These are phyloP conservation scores for Erythrocebus patas DNA, from an alignment of 2,113 vertebrate genomes.

Conservation along the genomic window DNA sequence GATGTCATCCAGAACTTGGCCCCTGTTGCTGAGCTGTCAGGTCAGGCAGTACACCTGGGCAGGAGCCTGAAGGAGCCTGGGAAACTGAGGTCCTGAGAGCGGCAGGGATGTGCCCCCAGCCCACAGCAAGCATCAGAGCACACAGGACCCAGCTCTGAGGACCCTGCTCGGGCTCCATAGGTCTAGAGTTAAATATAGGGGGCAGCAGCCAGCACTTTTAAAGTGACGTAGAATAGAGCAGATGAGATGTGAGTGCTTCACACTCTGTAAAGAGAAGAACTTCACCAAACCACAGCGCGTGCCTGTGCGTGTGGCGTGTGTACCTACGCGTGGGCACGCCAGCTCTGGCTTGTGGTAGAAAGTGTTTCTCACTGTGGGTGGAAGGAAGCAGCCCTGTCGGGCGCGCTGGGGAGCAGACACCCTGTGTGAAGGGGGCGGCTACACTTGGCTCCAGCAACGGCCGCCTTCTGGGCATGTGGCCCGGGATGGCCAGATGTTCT, in stretches of 20 bases:
- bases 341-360: not conserved
- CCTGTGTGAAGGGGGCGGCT: not conserved
- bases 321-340: accelerated
- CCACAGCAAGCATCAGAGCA: too few relatives aligned
- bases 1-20: accelerated
- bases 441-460: not conserved
- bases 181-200: too few relatives aligned
- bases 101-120: too few relatives aligned
- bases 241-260: not conserved
- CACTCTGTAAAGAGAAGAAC: too few relatives aligned
- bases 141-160: not conserved
- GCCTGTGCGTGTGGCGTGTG: not conserved
- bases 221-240: too few relatives aligned
- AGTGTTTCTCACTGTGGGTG: not conserved
- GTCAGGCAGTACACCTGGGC: not conserved
- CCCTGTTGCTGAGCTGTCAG: not conserved
- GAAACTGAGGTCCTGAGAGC: not conserved
- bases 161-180: too few relatives aligned
- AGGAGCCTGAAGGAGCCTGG: not conserved
- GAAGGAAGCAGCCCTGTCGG: not conserved
- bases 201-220: too few relatives aligned
- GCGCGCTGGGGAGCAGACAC: accelerated
- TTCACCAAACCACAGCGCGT: too few relatives aligned
- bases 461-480: not conserved
- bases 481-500: accelerated